phyloP scores from a whole-genome alignment of 2,888 invertebrate genomes.

The Drosophila suboccidentalis region DNA sequence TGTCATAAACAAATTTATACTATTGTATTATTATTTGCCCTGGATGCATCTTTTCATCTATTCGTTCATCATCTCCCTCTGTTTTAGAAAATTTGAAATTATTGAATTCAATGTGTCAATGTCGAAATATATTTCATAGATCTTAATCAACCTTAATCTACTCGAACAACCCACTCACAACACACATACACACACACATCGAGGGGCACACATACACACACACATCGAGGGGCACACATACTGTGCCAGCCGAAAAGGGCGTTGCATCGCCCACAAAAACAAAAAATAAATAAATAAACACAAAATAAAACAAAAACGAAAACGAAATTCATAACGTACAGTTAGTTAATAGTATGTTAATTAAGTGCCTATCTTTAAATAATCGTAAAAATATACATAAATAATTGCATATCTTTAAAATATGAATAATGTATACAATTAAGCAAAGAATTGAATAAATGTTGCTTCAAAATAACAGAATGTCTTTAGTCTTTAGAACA shows the following conservation, averaged over 20 bases:
- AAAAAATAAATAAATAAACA: not conserved
- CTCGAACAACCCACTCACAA: conserved; percentile 50
- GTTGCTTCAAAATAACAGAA: conserved; percentile 63
- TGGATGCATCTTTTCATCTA: conserved; percentile 40
- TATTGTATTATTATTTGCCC: conserved; percentile 58
- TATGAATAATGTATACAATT: conserved; percentile 61
- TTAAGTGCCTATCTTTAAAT: conserved; percentile 75
- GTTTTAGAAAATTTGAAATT: conserved; percentile 59
- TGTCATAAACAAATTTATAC: conserved; percentile 58
- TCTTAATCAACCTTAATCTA: conserved; percentile 57
- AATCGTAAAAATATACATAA: conserved; percentile 62
- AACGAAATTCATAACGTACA: conserved; percentile 75
- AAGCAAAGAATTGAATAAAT: conserved; percentile 79
- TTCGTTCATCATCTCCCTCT: conserved; percentile 30
- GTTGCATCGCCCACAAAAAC: conserved; percentile 29
- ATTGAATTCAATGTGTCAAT: conserved; percentile 82
- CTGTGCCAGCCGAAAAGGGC: conserved; percentile 62
- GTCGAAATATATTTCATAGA: conserved; percentile 73
- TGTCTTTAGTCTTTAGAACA: not conserved
- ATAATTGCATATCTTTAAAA: conserved; percentile 62
- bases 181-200: conserved; percentile 34
- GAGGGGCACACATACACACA: conserved; percentile 4
- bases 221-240: conserved; percentile 49
- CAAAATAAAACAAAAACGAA: conserved; percentile 36
- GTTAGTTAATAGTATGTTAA: conserved; percentile 77